These are phyloP conservation scores for Pygocentrus nattereri DNA, from an alignment of 2,797 vertebrate species.

Conservation along the genomic window DNA sequence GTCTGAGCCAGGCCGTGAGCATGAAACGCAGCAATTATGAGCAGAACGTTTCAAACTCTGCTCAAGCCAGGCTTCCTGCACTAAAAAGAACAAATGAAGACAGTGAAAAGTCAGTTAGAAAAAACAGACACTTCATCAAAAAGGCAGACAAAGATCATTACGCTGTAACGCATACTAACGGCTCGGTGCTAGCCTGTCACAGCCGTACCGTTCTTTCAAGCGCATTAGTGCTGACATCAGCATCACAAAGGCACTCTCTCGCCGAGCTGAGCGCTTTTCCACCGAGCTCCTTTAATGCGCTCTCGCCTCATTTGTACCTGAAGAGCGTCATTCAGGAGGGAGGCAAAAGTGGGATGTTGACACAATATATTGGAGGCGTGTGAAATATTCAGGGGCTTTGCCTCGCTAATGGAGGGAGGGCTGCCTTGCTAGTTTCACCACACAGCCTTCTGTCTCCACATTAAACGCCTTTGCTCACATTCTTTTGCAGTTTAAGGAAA, in stretches of 20 bases:
- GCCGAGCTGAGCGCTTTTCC: conserved; percentile 45
- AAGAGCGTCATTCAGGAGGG: conserved; percentile 54
- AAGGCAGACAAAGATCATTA: conserved; percentile 61
- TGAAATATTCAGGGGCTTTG: conserved; percentile 63
- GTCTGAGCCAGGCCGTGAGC: conserved; percentile 22
- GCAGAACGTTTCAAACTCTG: conserved; percentile 36
- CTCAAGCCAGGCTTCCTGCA: conserved; percentile 28
- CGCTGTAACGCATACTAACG: conserved; percentile 61
- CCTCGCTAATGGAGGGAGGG: conserved; percentile 50
- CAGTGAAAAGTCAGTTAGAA: conserved; percentile 50
- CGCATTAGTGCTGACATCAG: conserved; percentile 61
- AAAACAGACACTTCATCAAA: conserved; percentile 61
- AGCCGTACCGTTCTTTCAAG: conserved; percentile 49
- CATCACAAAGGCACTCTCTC: conserved; percentile 53
- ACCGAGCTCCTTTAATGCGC: conserved; percentile 43
- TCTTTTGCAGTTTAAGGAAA: conserved; percentile 34
- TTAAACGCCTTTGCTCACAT: conserved; percentile 24
- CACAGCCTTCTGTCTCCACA: conserved; percentile 29
- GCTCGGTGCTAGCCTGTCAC: conserved; percentile 64
- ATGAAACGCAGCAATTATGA: conserved; percentile 44
- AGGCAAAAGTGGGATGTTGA: conserved; percentile 58
- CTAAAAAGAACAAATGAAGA: conserved; percentile 39
- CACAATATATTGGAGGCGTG: conserved; percentile 59
- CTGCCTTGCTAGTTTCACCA: conserved; percentile 41
- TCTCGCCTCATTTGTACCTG: conserved; percentile 59